phyloP scores from a whole-genome alignment of 2,888 invertebrate genomes.

The Hymenopus coronatus region DNA sequence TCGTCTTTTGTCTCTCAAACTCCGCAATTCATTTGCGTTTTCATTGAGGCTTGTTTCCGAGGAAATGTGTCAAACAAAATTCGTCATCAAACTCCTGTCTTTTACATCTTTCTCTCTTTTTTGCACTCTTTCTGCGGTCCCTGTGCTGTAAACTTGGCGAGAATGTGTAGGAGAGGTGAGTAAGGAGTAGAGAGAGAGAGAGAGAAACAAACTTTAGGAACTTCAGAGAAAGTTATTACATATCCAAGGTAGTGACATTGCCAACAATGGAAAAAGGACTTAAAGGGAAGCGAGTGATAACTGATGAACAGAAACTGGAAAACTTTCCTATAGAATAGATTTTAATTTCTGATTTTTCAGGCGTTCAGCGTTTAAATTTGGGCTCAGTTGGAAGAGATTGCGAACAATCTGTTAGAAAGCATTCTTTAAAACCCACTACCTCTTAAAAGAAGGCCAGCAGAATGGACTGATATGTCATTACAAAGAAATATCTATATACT shows the following conservation, averaged over 20 bases:
- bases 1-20: not conserved
- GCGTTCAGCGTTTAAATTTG: too few species aligned
- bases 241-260: not conserved
- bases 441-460: too few species aligned
- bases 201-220: not conserved
- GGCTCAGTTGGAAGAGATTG: too few species aligned
- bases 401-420: too few species aligned
- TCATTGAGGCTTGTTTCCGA: not conserved
- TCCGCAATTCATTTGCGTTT: not conserved
- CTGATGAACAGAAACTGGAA: not conserved
- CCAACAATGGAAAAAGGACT: not conserved
- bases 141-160: not conserved
- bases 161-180: not conserved
- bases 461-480: too few species aligned
- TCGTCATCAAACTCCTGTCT: slow-evolving; percentile 15
- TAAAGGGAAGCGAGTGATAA: not conserved
- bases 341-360: too few species aligned
- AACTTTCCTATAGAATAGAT: not conserved
- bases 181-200: too few species aligned
- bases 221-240: not conserved
- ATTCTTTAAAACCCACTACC: too few species aligned
- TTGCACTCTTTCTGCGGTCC: not conserved
- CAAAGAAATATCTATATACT: too few species aligned
- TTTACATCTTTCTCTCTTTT: not conserved
- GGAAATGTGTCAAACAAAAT: slow-evolving; percentile 28